Evolutionary conservation across 2,797 vertebrate species (phyloP), one percentile per base, ranked within the genome.

Genomic region (Cetoscarus ocellatus): DNA sequence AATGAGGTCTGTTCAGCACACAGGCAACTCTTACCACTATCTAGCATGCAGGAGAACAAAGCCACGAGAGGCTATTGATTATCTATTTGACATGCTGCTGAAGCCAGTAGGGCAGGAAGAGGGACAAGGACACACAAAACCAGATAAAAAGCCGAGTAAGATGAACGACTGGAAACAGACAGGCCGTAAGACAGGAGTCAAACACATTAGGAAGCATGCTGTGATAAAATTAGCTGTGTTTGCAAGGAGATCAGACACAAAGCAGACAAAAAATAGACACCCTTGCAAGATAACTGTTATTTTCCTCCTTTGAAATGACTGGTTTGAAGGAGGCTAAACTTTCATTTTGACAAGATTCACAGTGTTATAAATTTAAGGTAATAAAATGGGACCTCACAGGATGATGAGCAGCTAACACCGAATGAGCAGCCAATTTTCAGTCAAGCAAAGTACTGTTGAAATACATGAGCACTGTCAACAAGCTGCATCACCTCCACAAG

Each of bases 1-100:
- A 90, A 92, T 91, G 91, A 91, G 85, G 85, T 86, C 88, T 90
- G 85, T 71, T 80, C 78, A 79, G 70, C 67, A 73, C 80, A 73
- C 63, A 67, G 83, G 79, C 87, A 83, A 80, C 76, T 72, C 86
- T 79, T 76, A 86, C 86, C 73, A 79, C 89, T 88, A 90, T 84
- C 82, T 80, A 77, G 83, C 82, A 64, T 70, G 59, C 81, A 81
- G 73, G 67, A 69, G 75, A 71, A 83, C 71, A 82, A 85, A 85
- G 76, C 54, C 68, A 61, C 52, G 1, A 62, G 78, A 83, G 70
- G 76, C 58, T 83, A 91, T 91, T 71, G 87, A 92, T 92, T 89
- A 86, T 88, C 78, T 87, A 83, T 91, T 86, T 83, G 86, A 83
- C 83, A 75, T 59, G 65, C 74, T 61, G 70, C 80, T 72, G 42